Conservation (phyloP, 2,113 vertebrate species). For the Montifringilla adamsi region DNA sequence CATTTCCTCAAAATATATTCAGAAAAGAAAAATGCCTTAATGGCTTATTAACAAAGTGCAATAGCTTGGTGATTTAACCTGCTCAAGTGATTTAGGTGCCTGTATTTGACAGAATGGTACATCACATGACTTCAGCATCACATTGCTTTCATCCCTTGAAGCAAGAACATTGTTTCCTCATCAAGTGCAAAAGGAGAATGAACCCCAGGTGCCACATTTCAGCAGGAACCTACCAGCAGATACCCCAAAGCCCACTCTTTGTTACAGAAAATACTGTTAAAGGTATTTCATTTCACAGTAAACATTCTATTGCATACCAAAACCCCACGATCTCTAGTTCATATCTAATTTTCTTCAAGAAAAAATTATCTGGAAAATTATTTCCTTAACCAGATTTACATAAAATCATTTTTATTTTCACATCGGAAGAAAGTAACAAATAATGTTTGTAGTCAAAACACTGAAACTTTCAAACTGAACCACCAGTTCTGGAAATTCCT, state of each 20-base stretch:
- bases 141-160: background rate
- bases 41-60: background rate
- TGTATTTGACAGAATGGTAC: background rate
- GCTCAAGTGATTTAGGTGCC: background rate
- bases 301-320: background rate
- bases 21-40: background rate
- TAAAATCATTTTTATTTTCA: background rate
- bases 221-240: background rate
- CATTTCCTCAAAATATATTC: background rate
- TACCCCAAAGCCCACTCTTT: background rate
- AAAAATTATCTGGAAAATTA: background rate
- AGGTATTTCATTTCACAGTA: background rate
- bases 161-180: accelerated
- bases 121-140: background rate
- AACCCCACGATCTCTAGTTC: background rate
- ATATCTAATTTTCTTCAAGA: background rate
- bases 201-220: background rate
- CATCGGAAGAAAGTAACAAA: background rate
- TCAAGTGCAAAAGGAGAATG: accelerated
- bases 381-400: background rate
- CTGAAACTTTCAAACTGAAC: background rate
- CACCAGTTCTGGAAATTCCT: background rate
- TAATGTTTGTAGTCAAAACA: background rate
- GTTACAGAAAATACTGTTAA: background rate
- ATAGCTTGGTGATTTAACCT: background rate